Base-by-base conservation (phyloP, 2,888 invertebrate species). In the Melinopterus prodromus region DNA sequence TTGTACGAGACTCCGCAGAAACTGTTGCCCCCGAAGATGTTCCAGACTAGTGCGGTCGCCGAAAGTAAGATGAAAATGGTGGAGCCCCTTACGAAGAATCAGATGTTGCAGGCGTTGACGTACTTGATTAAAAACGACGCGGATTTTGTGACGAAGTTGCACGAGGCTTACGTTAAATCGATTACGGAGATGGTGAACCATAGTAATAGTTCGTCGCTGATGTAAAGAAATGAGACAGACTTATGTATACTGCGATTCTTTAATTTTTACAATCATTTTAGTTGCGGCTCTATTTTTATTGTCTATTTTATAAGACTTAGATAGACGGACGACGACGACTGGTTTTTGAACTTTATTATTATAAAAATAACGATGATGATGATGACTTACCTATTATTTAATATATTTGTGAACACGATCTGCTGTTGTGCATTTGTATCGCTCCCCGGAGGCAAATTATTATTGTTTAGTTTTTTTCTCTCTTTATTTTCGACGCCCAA, bases 101-200 rank as follows among this genome's bases (percentile, higher is more conserved):
- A 98, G 88, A 91, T 98, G 81, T 93, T 96, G 69, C 97, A 98
- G 90, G 97, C 98, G 37, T 93, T 98, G 87, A 94, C 95, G 85
- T 95, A 97, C 90, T 91, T 98, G 80, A 91, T 98, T 80, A 95
- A 96, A 90, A 95, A 95, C 89, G 97, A 98, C 89, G 92, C 95
- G 53, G 95, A 96, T 84, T 98, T 98, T 90, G 93, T 97, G 69
- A 94, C 94, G 87, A 97, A 96, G 89, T 91, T 98, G 82, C 97
- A 98, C 87, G 97, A 98, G 90, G 98, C 97, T 78, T 98, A 98
- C 88, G 94, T 97, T 16, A 96, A 96, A 90, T 95, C 96, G 53
- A 95, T 96, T 86, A 92, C 94, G 87, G 95, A 95, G 82, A 88
- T 83, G 79, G 84, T 84, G 71, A 78, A 77, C 37, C 76, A 79